Evolutionary conservation across 2,113 vertebrate genomes (phyloP).

Genomic region (Charina bottae): DNA sequence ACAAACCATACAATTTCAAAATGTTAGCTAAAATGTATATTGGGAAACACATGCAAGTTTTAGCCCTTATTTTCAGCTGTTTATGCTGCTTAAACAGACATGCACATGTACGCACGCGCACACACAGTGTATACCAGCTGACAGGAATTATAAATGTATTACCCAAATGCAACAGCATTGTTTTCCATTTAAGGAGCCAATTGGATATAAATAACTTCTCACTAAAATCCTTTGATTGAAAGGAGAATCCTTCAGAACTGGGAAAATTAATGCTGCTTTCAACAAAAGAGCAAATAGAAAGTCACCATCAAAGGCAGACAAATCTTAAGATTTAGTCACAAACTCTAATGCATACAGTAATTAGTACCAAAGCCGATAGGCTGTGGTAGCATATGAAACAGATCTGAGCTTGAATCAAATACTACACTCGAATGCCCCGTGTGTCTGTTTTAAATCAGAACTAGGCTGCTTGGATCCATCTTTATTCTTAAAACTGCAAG

Average conservation of each 20-base stretch:
- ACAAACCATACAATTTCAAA: constrained; percentile 62
- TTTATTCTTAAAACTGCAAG: constrained; percentile 11
- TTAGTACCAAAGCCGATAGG: background rate
- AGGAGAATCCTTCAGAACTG: constrained; percentile 31
- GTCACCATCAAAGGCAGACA: constrained; percentile 36
- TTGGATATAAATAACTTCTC: constrained; percentile 64
- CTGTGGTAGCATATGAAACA: constrained; percentile 2
- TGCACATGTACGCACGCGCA: background rate
- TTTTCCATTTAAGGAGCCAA: constrained; percentile 67
- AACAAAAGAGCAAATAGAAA: constrained; percentile 50
- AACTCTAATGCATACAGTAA: constrained; percentile 7
- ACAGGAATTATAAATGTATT: constrained; percentile 64
- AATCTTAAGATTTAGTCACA: constrained; percentile 22
- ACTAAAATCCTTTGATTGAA: constrained; percentile 44
- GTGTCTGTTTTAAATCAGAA: background rate
- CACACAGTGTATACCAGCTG: constrained; percentile 52
- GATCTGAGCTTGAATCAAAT: background rate
- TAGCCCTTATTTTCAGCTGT: constrained; percentile 47
- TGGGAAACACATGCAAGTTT: constrained; percentile 59
- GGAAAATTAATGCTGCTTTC: constrained; percentile 44
- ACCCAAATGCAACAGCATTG: constrained; percentile 61
- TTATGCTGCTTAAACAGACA: constrained; percentile 43
- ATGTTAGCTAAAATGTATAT: constrained; percentile 50
- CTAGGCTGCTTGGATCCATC: background rate
- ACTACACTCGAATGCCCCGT: accelerated